Evolutionary conservation across 2,113 vertebrate species (phyloP).

Genomic region (Heterocephalus glaber): DNA sequence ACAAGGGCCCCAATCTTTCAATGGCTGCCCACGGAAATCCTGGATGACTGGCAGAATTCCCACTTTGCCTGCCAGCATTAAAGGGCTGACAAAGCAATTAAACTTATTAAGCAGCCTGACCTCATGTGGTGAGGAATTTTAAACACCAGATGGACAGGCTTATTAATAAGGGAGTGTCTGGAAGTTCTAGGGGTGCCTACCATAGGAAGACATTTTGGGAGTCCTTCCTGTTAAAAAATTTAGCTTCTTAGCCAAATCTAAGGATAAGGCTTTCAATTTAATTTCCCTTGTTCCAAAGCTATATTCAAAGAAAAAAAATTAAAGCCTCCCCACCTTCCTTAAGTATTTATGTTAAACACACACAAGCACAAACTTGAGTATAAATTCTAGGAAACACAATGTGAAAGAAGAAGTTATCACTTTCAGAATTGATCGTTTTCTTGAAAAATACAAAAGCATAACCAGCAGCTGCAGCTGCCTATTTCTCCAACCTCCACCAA

Average conservation of each 20-base stretch:
- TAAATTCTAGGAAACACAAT: not conserved
- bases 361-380: not conserved
- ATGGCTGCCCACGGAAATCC: not conserved
- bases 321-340: not conserved
- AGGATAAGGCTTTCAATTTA: not conserved
- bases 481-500: not conserved
- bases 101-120: conserved; percentile 67
- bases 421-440: conserved; percentile 44
- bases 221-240: not conserved
- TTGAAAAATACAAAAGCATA: conserved; percentile 42
- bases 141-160: conserved; percentile 70
- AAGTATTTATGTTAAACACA: not conserved
- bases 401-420: not conserved
- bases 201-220: not conserved
- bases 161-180: conserved; percentile 60
- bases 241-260: not conserved
- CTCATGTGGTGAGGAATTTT: conserved; percentile 71
- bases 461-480: not conserved
- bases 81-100: conserved; percentile 67
- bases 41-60: conserved; percentile 46
- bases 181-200: not conserved
- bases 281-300: not conserved
- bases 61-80: conserved; percentile 55
- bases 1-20: not conserved
- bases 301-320: not conserved